A percentile compares a stretch with the other conserved stretches of the same genome.
These are phyloP conservation scores for Meda fulgida DNA, from an alignment of 2,797 vertebrate genomes.

Conservation along the genomic window DNA sequence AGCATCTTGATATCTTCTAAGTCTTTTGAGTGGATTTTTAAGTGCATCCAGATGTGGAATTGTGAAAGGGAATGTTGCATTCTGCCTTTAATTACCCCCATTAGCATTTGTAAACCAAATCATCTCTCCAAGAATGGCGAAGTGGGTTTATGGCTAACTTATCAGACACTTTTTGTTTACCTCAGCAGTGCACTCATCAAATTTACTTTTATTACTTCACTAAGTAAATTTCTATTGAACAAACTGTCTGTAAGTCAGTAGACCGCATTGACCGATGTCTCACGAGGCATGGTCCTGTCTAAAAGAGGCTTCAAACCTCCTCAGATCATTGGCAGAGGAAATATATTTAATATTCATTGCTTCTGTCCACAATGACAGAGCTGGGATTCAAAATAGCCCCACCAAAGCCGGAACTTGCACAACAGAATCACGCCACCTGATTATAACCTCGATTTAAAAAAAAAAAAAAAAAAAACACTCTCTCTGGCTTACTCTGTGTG, in stretches of 20 bases:
- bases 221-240: background rate
- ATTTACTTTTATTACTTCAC: background rate
- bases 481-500: background rate
- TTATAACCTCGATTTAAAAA: background rate
- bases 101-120: constrained; percentile 35
- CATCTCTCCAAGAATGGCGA: background rate
- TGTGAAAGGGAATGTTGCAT: constrained; percentile 36
- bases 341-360: constrained; percentile 65
- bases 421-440: background rate
- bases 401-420: background rate
- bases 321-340: constrained; percentile 58
- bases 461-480: background rate
- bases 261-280: background rate
- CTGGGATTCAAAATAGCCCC: constrained; percentile 2
- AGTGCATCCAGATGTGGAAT: constrained; percentile 55
- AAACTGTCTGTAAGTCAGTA: background rate
- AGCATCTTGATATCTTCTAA: constrained; percentile 30
- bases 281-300: background rate
- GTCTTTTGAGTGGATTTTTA: constrained; percentile 41
- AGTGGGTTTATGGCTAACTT: constrained; percentile 16
- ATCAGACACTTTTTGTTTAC: constrained; percentile 8
- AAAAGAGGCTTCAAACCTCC: constrained; percentile 53
- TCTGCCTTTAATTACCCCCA: constrained; percentile 32
- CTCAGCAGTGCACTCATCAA: background rate
- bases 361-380: constrained; percentile 41